Conservation (phyloP, 2,113 vertebrate genomes). For the Syngnathus floridae region DNA sequence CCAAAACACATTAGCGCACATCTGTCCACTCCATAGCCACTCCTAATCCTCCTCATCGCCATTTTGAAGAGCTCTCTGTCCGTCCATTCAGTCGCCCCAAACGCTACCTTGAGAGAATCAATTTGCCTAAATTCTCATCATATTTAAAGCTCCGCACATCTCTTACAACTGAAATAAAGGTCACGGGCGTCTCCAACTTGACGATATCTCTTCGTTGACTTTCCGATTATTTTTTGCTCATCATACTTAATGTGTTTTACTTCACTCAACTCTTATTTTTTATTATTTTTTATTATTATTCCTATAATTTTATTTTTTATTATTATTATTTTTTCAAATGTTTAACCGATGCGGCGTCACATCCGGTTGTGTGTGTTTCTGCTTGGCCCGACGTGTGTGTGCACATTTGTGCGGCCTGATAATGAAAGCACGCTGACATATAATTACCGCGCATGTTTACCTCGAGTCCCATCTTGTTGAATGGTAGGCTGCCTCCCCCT, state of each 20-base stretch:
- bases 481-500: constrained; percentile 47
- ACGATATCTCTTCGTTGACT: neutral
- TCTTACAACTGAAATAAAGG: constrained; percentile 1
- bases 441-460: constrained; percentile 67
- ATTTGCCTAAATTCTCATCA: constrained; percentile 20
- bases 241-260: neutral
- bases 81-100: constrained; percentile 21
- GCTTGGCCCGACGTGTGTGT: constrained; percentile 8
- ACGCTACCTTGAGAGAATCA: constrained; percentile 26
- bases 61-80: constrained; percentile 46
- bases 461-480: constrained; percentile 55
- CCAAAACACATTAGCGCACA: constrained; percentile 68
- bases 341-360: constrained; percentile 43
- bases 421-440: constrained; percentile 64
- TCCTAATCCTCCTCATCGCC: constrained; percentile 53
- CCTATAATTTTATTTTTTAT: constrained; percentile 33
- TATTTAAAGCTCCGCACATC: constrained; percentile 10
- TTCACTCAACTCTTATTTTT: neutral
- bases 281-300: constrained; percentile 17
- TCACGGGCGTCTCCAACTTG: neutral
- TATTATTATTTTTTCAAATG: constrained; percentile 48
- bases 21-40: constrained; percentile 61
- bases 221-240: neutral
- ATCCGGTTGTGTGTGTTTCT: constrained; percentile 41
- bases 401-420: constrained; percentile 36